phyloP scores from a whole-genome alignment of 1,140 invertebrate genomes.

The Chlorops oryzae region DNA sequence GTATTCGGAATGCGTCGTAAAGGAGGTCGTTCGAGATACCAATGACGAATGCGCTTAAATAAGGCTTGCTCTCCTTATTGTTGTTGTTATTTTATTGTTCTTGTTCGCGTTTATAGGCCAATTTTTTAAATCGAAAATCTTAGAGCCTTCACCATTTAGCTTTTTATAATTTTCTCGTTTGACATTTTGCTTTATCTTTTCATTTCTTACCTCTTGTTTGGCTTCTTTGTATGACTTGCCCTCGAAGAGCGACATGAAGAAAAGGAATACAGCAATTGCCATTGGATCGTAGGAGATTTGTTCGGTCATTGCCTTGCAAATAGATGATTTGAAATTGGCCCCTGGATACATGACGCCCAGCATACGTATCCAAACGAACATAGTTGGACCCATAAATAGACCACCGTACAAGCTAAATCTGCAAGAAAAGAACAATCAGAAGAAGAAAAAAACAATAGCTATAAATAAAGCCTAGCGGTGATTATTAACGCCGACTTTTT shows the following conservation, averaged over 20 bases:
- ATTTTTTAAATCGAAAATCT: too few species aligned
- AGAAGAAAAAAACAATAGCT: slow-evolving; percentile 5
- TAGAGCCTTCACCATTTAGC: too few species aligned
- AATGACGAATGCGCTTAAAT: too few species aligned
- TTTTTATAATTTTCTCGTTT: too few species aligned
- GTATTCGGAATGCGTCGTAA: too few species aligned
- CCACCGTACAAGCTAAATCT: slow-evolving; percentile 59
- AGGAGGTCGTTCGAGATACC: too few species aligned
- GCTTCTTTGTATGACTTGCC: slow-evolving; percentile 54
- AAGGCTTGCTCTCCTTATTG: too few species aligned
- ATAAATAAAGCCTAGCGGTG: too few species aligned
- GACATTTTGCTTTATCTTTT: too few species aligned
- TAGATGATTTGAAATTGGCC: slow-evolving; percentile 53
- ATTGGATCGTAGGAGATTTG: slow-evolving; percentile 60
- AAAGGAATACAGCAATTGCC: slow-evolving; percentile 61
- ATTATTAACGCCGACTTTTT: too few species aligned
- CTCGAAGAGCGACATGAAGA: slow-evolving; percentile 59
- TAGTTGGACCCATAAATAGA: slow-evolving; percentile 58
- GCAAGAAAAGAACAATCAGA: background rate
- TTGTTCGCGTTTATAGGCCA: too few species aligned
- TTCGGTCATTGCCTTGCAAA: slow-evolving; percentile 61
- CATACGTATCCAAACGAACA: slow-evolving; percentile 58
- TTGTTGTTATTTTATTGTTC: too few species aligned
- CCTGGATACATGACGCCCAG: slow-evolving; percentile 55
- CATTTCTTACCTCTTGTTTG: slow-evolving; percentile 53